Evolutionary conservation across 1,140 invertebrate genomes (phyloP).

Genomic region (Linepithema humile): DNA sequence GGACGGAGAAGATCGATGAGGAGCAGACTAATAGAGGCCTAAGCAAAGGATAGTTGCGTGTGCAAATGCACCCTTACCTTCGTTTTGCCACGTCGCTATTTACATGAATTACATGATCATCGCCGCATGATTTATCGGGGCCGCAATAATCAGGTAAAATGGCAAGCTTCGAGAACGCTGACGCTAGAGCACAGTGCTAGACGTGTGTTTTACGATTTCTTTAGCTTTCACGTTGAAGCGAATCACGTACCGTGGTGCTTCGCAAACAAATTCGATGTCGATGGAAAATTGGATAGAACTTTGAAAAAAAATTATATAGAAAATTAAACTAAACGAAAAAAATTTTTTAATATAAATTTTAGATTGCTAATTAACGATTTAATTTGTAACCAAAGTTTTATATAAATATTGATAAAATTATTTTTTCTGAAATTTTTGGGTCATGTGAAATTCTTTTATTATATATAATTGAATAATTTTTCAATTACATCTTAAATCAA

Average conservation of each 20-base stretch:
- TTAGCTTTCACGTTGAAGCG: neutral
- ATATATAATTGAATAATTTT: neutral
- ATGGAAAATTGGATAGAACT: neutral
- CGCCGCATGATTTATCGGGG: conserved; percentile 60
- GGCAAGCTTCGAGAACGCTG: neutral
- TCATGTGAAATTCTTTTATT: neutral
- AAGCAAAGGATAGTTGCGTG: conserved; percentile 62
- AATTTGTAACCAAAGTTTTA: neutral
- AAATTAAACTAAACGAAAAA: too few relatives aligned
- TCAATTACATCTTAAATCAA: neutral
- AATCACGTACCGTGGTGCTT: too few relatives aligned
- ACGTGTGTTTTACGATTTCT: neutral
- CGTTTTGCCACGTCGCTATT: conserved; percentile 24
- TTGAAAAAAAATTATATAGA: too few relatives aligned
- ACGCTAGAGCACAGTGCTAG: neutral
- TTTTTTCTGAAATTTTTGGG: neutral
- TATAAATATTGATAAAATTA: neutral
- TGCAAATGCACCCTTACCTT: conserved; percentile 57
- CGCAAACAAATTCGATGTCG: too few relatives aligned
- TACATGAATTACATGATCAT: conserved; percentile 62
- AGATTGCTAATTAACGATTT: neutral
- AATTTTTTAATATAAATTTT: neutral
- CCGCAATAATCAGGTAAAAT: conserved; percentile 33
- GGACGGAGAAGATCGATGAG: conserved; percentile 62
- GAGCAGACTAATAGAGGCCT: conserved; percentile 56